A percentile compares a stretch with the other conserved stretches of the same genome.
Evolutionary conservation across 2,113 vertebrate genomes (phyloP).

Genomic region (Gopherus flavomarginatus): DNA sequence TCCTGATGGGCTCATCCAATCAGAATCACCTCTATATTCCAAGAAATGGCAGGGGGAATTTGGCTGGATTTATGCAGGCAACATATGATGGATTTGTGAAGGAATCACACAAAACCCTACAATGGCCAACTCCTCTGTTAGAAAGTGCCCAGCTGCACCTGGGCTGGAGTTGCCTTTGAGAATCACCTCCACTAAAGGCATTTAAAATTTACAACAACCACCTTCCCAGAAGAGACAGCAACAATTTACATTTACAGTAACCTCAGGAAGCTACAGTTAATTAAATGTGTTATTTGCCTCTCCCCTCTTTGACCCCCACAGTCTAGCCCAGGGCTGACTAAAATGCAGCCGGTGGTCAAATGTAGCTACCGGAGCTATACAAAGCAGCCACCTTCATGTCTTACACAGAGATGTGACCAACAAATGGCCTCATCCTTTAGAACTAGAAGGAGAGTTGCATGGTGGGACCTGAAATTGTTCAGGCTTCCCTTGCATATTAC

Average conservation of each 20-base stretch:
- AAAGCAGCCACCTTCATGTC: neutral
- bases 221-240: neutral
- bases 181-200: neutral
- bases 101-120: neutral
- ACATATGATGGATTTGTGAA: neutral
- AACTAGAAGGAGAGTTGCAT: neutral
- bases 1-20: neutral
- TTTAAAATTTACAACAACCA: neutral
- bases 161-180: constrained; percentile 18
- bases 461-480: neutral
- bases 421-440: neutral
- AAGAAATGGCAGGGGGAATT: neutral
- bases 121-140: neutral
- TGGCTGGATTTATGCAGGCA: neutral
- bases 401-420: neutral
- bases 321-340: neutral
- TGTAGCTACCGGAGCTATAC: neutral
- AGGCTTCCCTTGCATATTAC: neutral
- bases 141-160: constrained; percentile 13
- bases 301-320: neutral
- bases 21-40: neutral
- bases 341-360: neutral
- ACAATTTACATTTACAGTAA: neutral
- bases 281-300: neutral
- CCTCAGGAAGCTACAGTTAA: neutral